Percentiles rank a stretch among this genome's conserved stretches.
phyloP scores from a whole-genome alignment of 92 coral and sea anemone species.

The Blastomussa wellsi region DNA sequence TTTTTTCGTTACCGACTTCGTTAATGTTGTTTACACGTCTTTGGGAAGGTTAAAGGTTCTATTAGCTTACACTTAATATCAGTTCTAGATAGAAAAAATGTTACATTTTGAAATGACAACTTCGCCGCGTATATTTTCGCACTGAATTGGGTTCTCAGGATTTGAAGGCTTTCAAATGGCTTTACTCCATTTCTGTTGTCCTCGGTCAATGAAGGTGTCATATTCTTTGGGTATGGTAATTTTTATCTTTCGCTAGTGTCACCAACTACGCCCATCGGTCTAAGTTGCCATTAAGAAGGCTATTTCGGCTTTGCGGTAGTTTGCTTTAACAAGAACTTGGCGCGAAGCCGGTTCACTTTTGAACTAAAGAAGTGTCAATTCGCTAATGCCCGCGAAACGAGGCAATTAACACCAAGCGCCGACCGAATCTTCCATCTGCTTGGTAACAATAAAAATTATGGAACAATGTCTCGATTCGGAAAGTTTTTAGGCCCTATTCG shows the following conservation, averaged over 20 bases:
- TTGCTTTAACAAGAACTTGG: not conserved
- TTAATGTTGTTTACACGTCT: slow-evolving; percentile 11
- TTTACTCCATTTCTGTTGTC: not conserved
- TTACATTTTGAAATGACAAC: not conserved
- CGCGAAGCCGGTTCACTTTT: slow-evolving; percentile 1
- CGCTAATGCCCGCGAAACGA: slow-evolving; percentile 13
- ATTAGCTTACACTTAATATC: slow-evolving; percentile 10
- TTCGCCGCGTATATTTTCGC: not conserved
- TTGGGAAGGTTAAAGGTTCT: slow-evolving; percentile 15
- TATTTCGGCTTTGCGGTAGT: not conserved
- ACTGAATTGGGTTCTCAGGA: not conserved
- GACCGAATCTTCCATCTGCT: slow-evolving; percentile 15
- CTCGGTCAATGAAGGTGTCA: not conserved
- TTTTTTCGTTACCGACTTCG: not conserved
- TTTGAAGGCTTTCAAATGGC: not conserved
- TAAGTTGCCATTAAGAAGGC: not conserved
- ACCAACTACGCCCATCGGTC: slow-evolving; percentile 14
- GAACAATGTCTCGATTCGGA: slow-evolving; percentile 40
- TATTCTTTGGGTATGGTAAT: slow-evolving; percentile 6
- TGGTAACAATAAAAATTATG: slow-evolving; percentile 7
- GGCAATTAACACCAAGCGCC: slow-evolving; percentile 12
- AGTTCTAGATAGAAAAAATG: not conserved
- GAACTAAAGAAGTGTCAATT: slow-evolving; percentile 30
- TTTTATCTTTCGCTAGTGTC: slow-evolving; percentile 20
- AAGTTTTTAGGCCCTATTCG: slow-evolving; percentile 1